Conservation (phyloP, 23 tunicate species). For the Ascidia mentula region DNA sequence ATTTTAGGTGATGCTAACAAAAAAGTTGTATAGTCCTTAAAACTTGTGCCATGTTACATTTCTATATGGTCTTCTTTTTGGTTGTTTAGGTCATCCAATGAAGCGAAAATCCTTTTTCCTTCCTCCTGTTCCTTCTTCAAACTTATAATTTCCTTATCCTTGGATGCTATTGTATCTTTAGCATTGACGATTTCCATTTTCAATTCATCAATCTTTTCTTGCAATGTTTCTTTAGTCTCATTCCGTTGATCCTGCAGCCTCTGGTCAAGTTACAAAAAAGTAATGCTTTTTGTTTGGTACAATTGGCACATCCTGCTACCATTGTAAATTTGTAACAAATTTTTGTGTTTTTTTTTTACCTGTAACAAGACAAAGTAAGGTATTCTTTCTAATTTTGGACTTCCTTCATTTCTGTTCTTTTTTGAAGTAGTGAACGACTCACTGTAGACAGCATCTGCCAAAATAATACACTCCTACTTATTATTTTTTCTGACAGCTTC, state of each 20-base stretch:
- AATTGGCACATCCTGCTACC: background rate
- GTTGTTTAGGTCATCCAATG: background rate
- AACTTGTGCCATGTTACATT: too few relatives aligned
- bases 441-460: conserved; percentile 90
- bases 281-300: background rate
- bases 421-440: conserved; percentile 62
- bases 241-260: conserved; percentile 63
- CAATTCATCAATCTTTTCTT: conserved; percentile 22
- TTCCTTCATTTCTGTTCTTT: background rate
- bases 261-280: conserved; percentile 15
- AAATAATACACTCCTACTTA: too few relatives aligned
- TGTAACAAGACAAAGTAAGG: conserved; percentile 70
- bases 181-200: conserved; percentile 8
- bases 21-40: too few relatives aligned
- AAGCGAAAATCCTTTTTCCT: background rate
- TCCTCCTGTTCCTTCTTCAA: conserved; percentile 20
- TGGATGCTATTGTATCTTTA: background rate
- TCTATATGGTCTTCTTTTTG: conserved; percentile 1
- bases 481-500: too few relatives aligned
- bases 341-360: conserved; percentile 16
- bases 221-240: conserved; percentile 52
- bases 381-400: conserved; percentile 54
- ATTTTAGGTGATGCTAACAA: too few relatives aligned
- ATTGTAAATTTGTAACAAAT: background rate
- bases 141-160: conserved; percentile 4